Evolutionary conservation across 2,888 invertebrate species (phyloP), one percentile per base, ranked within the genome.

Genomic region (Habroteleia sp.): DNA sequence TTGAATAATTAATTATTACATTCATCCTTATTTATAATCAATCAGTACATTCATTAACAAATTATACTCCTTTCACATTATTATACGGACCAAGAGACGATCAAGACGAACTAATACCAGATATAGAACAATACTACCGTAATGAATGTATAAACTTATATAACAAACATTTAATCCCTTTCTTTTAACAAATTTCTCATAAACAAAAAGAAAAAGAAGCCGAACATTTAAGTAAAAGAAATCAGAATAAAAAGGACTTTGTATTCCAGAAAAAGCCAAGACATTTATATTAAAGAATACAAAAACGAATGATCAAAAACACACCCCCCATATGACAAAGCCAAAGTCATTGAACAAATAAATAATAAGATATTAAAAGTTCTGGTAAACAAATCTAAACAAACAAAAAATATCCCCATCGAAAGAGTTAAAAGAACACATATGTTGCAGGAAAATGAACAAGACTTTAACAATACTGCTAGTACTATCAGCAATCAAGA

Each of bases 391-490:
- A 41, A 41, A 20, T 20, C 41, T 4, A 41, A 41, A 41, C 41
- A 20, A 20, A 20, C 20, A 13, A 41, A 41, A 41, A 41, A n/a
- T n/a, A n/a, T n/a, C n/a, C n/a, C n/a, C n/a, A n/a, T n/a, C n/a
- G n/a, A n/a, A n/a, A n/a, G n/a, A n/a, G n/a, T n/a, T n/a, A n/a
- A n/a, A n/a, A n/a, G n/a, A n/a, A n/a, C n/a, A n/a, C n/a, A n/a
- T n/a, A 41, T 41, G 41, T 41, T 41, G 4, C 41, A 41, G 41
- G 20, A 41, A n/a, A 4, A 41, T 41, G 41, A 41, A 5, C 8
- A 41, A n/a, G 10, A 41, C 3, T 3, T 3, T 41, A 20, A 41
- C 10, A 4, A 20, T 41, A 1, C 5, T 8, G 3, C 20, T 41
- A 1, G 20, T 20, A 20, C 2, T 41, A 23, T 20, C 10, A 10